Conservation (phyloP, 2,888 invertebrate genomes). For the Alsophila aescularia region DNA sequence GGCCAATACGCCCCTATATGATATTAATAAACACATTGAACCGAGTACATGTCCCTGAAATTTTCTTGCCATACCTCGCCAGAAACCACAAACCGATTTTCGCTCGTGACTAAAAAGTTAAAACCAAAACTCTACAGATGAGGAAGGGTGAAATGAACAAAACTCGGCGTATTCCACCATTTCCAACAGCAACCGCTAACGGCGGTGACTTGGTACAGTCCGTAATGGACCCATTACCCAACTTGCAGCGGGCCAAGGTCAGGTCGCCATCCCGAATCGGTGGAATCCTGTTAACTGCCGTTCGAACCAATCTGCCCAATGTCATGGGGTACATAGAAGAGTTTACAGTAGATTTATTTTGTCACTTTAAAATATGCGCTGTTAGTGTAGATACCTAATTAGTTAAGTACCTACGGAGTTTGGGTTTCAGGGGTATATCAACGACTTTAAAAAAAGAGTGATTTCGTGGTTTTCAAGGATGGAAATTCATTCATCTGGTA, state of each 20-base stretch:
- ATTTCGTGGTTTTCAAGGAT: no score
- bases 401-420: no score
- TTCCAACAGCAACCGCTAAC: constrained; percentile 4
- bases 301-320: neutral
- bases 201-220: constrained; percentile 10
- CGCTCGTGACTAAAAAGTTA: constrained; percentile 11
- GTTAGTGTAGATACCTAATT: no score
- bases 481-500: no score
- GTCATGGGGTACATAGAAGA: neutral
- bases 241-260: constrained; percentile 22
- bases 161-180: constrained; percentile 8
- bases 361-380: neutral
- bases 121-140: constrained; percentile 5
- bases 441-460: no score
- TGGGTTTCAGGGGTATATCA: no score
- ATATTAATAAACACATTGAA: no score
- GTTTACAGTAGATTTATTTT: neutral
- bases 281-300: constrained; percentile 18
- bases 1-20: no score
- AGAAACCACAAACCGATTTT: neutral
- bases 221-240: constrained; percentile 16
- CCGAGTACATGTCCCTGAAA: no score
- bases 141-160: constrained; percentile 11
- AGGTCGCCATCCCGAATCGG: constrained; percentile 20
- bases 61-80: neutral